Evolutionary conservation across 2,797 vertebrate genomes (phyloP), one percentile per base, ranked within the genome.

Genomic region (Dendrocincla tyrannina): DNA sequence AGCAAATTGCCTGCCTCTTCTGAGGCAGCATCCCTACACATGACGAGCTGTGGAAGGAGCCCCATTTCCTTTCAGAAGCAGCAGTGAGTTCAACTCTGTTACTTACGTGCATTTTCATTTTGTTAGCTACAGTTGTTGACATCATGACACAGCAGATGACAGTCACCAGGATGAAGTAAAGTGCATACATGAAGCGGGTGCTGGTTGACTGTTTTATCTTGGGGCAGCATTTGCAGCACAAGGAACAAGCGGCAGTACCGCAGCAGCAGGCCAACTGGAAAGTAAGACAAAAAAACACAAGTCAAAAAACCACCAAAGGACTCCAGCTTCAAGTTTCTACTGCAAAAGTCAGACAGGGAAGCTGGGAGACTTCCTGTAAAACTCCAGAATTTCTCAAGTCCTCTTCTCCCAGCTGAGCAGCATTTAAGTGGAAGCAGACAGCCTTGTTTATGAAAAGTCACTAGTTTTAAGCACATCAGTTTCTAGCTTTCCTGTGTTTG

Each of bases 141-240:
- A 99, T 99, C 99, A 99, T 99, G 97, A 99, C 25, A 72, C 98
- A 98, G 91, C 99, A 99, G 97, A 99, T 96, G 94, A 98, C 11
- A 19, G 98, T 98, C 85, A 99, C 98, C 91, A 99, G 97, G 95
- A 99, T 98, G 98, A 99, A 99, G 97, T 98, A 99, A 15, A 99
- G 95, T 0, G 99, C 98, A 1, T 99, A 99, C 99, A 99, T 99
- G 97, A 99, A 96, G 50, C 99, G 99, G 17, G 99, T 99, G 32
- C 98, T 98, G 4, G 99, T 99, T n/a, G 99, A 99, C 96, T 99
- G 99, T 64, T 99, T 99, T 97, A 99, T 98, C 98, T 98, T 99
- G 44, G 99, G 99, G 95, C 99, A 99, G 96, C 99, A 99, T 86
- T 97, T 97, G 52, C 99, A 99, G 98, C 99, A 99, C 76, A 99